Evolutionary conservation across 1,140 invertebrate species (phyloP).

Genomic region (Pseudachorutes palmiensis): DNA sequence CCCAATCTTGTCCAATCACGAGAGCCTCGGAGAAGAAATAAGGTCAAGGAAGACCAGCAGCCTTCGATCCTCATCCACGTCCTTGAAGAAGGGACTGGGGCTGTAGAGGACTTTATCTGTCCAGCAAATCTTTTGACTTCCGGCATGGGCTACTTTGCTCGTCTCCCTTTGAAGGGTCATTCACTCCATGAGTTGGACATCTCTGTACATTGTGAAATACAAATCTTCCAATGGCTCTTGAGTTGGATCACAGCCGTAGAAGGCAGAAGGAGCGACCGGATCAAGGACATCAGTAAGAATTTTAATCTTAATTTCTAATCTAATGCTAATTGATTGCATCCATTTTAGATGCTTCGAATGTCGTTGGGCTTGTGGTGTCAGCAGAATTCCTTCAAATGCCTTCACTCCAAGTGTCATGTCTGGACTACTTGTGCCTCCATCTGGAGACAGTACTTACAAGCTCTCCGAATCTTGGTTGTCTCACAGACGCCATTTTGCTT

Average conservation of each 20-base stretch:
- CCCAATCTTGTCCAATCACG: not conserved
- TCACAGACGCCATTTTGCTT: conserved; percentile 66
- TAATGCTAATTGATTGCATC: too few relatives aligned
- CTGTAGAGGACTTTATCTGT: conserved; percentile 80
- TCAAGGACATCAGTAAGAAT: conserved; percentile 49
- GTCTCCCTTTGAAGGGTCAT: conserved; percentile 64
- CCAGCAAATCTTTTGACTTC: conserved; percentile 70
- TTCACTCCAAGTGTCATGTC: conserved; percentile 66
- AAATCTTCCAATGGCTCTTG: conserved; percentile 93
- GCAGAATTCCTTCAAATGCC: conserved; percentile 92
- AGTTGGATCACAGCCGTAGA: conserved; percentile 61
- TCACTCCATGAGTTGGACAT: conserved; percentile 90
- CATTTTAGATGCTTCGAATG: conserved; percentile 74
- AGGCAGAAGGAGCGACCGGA: conserved; percentile 39
- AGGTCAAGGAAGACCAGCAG: conserved; percentile 44
- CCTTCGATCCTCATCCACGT: conserved; percentile 81
- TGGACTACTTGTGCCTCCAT: conserved; percentile 69
- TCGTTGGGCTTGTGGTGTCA: conserved; percentile 82
- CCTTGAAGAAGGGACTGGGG: conserved; percentile 74
- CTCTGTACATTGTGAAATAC: conserved; percentile 88
- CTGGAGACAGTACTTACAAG: conserved; percentile 70
- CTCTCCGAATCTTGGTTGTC: conserved; percentile 66
- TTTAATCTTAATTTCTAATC: conserved; percentile 3
- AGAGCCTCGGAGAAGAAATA: conserved; percentile 10
- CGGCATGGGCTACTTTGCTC: conserved; percentile 91